Conservation (phyloP, 2,888 invertebrate genomes). For the Limnephilus rhombicus region DNA sequence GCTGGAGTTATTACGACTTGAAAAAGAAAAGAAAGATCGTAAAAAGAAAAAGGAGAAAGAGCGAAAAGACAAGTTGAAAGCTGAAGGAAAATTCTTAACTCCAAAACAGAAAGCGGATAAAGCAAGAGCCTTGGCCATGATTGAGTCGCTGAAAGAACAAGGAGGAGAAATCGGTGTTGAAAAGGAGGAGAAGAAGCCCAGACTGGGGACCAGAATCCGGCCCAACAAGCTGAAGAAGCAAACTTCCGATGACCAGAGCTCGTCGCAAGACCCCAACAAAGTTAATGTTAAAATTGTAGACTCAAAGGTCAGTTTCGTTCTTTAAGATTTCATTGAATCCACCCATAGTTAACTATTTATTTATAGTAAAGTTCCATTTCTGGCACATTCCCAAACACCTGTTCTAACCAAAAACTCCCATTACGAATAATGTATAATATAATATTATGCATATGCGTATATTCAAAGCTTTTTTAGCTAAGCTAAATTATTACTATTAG, state of each 20-base stretch:
- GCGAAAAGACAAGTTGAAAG: constrained; percentile 93
- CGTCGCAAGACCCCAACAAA: constrained; percentile 75
- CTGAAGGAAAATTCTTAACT: constrained; percentile 96
- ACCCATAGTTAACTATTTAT: not conserved
- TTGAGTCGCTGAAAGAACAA: constrained; percentile 93
- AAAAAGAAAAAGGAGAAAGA: constrained; percentile 96
- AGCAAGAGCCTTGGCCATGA: constrained; percentile 91
- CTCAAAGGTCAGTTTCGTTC: constrained; percentile 71
- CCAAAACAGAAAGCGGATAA: constrained; percentile 95
- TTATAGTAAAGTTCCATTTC: not conserved
- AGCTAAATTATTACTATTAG: too few species aligned
- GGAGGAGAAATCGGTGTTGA: constrained; percentile 89
- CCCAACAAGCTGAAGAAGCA: constrained; percentile 84
- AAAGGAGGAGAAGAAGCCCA: constrained; percentile 75
- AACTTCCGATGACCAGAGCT: constrained; percentile 77
- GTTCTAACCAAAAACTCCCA: not conserved
- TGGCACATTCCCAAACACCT: not conserved
- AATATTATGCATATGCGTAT: not conserved
- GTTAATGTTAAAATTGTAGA: constrained; percentile 77
- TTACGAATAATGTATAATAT: too few species aligned
- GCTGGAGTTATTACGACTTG: constrained; percentile 86
- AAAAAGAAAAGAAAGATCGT: constrained; percentile 91
- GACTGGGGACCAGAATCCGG: constrained; percentile 86
- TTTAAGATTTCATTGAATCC: not conserved
- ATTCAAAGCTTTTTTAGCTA: not conserved